Conservation (phyloP, 64 coral and sea anemone genomes). For the Cladopsammia gracilis region DNA sequence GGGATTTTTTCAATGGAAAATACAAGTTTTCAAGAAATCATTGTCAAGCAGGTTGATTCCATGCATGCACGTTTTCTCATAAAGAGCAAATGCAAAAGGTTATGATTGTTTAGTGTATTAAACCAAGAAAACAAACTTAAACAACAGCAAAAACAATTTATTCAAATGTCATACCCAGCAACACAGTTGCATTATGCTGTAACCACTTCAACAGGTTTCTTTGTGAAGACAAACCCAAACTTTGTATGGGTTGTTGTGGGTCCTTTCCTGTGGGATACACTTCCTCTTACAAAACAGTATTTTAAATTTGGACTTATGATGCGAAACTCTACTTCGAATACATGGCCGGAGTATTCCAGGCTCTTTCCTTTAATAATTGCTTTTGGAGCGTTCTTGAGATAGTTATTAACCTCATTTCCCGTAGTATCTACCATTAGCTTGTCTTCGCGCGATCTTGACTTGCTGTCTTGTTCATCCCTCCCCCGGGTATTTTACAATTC, state of each 20-base stretch:
- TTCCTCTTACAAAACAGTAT: slow-evolving; percentile 63
- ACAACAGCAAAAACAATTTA: too few species aligned
- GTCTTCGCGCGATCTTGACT: not conserved
- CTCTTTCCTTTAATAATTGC: slow-evolving; percentile 36
- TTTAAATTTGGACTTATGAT: slow-evolving; percentile 53
- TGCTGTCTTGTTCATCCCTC: slow-evolving; percentile 45
- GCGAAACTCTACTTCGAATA: slow-evolving; percentile 15
- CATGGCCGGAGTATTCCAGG: slow-evolving; percentile 32
- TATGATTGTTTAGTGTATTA: too few species aligned
- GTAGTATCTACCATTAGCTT: not conserved
- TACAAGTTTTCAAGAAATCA: too few species aligned
- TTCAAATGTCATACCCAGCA: slow-evolving; percentile 43
- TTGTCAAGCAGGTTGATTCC: too few species aligned
- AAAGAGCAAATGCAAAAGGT: too few species aligned
- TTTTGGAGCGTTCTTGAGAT: slow-evolving; percentile 30
- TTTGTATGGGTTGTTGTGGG: slow-evolving; percentile 61
- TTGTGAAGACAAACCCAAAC: slow-evolving; percentile 54
- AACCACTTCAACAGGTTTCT: slow-evolving; percentile 43
- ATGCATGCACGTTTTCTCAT: too few species aligned
- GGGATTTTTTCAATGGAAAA: too few species aligned
- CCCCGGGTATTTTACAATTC: too few species aligned
- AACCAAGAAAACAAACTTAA: too few species aligned
- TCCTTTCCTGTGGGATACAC: slow-evolving; percentile 52
- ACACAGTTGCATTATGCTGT: slow-evolving; percentile 65
- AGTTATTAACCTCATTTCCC: not conserved